Percentiles rank a stretch among this genome's conserved stretches.
Conservation (phyloP, 2,888 invertebrate species). For the Amphipoea lucens region DNA sequence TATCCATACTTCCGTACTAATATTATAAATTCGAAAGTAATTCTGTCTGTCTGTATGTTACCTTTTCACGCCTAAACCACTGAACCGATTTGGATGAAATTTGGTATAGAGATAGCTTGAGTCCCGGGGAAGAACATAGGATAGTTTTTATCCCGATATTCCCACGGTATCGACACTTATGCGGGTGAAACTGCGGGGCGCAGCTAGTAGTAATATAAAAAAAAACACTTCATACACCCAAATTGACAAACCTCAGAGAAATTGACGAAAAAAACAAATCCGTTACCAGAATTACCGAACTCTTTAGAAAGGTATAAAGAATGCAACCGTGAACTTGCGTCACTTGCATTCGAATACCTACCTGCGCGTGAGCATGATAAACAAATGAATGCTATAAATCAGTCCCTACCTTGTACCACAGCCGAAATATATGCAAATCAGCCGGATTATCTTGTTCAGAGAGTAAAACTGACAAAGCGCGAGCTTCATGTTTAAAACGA, state of each 20-base stretch:
- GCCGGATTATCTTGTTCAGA: conserved; percentile 54
- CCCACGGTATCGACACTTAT: too few relatives aligned
- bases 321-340: conserved; percentile 38
- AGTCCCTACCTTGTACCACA: conserved; percentile 56
- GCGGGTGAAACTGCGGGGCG: too few relatives aligned
- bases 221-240: not conserved
- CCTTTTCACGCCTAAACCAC: too few relatives aligned
- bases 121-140: too few relatives aligned
- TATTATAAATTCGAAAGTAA: too few relatives aligned
- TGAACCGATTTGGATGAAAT: too few relatives aligned
- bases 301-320: conserved; percentile 34
- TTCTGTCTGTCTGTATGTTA: too few relatives aligned
- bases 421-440: conserved; percentile 58
- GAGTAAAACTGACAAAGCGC: conserved; percentile 15
- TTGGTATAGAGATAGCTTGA: too few relatives aligned
- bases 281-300: conserved; percentile 23
- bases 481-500: conserved; percentile 22
- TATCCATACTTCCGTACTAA: too few relatives aligned
- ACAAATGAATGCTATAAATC: conserved; percentile 42
- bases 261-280: not conserved
- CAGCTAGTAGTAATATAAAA: too few relatives aligned
- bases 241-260: not conserved
- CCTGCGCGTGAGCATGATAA: conserved; percentile 41
- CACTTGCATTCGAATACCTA: conserved; percentile 22
- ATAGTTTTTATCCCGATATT: too few relatives aligned